Evolutionary conservation across 2,888 invertebrate species (phyloP), one percentile per base, ranked within the genome.

Genomic region (Tinea semifulvella): DNA sequence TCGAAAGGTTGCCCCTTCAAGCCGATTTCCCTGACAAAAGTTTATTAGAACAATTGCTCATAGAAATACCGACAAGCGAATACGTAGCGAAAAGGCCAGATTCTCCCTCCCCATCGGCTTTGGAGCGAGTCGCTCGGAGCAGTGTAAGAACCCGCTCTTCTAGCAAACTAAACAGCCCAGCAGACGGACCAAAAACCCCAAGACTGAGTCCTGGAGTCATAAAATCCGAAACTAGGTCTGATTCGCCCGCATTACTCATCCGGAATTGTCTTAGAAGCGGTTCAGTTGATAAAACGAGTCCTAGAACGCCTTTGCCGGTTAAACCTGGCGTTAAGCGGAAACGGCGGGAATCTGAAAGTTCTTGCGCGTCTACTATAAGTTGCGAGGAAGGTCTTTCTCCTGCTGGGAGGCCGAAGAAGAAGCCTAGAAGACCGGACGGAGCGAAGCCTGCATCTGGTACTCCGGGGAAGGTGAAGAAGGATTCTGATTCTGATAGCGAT

Each of bases 271-370:
- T 69, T 11, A 57, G 71, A 2, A 68, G 76, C 60, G 58, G 77
- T 54, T 66, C 65, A 28, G 70, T 64, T 10, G 75, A 70, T 51
- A 74, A 70, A 49, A 65, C 61, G n/a, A 68, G 71, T 40, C 76
- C 75, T 26, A 56, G 61, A 39, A 31, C 31, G 31, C 31, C 31
- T 2, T 11, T 13, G 5, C 31, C 19, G 18, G 8, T 45, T 13
- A 52, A 55, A 3, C 65, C 55, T 50, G 63, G 72, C 14, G 77
- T 70, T 13, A 92, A 92, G 63, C 84, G 93, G 47, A 90, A 90
- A 64, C 84, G 92, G 39, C 87, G 90, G 58, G 92, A 91, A 60
- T 91, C 91, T 0, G 92, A 92, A 56, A 89, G 90, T 65, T 88
- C 86, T 31, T 82, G 83, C 49, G 85, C 87, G 1, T 86, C 88